A percentile compares a stretch with the other conserved stretches of the same genome.
phyloP scores from a whole-genome alignment of 2,797 vertebrate genomes.

The Merluccius polli region DNA sequence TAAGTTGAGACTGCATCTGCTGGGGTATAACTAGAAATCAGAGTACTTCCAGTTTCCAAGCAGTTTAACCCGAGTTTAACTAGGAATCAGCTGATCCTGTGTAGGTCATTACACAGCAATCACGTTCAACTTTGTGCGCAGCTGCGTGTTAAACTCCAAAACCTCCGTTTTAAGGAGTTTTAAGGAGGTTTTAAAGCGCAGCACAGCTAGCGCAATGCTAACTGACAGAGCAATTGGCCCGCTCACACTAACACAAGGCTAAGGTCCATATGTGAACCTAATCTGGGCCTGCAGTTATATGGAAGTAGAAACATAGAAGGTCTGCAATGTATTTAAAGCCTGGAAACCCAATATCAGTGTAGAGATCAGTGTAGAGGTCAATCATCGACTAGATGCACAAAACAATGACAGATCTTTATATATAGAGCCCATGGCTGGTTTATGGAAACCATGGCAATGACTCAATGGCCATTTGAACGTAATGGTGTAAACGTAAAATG shows the following conservation, averaged over 20 bases:
- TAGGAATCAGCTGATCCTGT: no score
- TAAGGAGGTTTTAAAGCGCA: no score
- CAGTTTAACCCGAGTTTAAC: no score
- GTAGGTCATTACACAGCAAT: no score
- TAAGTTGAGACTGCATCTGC: no score
- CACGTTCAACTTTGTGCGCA: no score
- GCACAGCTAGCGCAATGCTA: no score
- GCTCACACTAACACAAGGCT: background rate
- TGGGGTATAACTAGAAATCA: no score
- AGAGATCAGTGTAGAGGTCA: background rate
- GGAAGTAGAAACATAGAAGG: background rate
- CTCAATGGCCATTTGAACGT: background rate
- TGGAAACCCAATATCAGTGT: background rate
- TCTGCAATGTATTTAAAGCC: background rate
- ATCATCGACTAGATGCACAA: background rate
- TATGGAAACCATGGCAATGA: constrained; percentile 1
- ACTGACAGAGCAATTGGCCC: no score
- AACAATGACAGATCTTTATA: background rate
- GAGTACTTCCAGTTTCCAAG: no score
- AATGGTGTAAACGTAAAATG: background rate
- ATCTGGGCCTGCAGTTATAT: background rate
- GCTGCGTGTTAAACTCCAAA: no score
- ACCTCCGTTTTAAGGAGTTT: no score
- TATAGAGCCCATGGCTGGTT: background rate
- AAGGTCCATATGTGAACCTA: background rate